phyloP scores from a whole-genome alignment of 2,797 vertebrate species.

The Coracias cyanogaster region DNA sequence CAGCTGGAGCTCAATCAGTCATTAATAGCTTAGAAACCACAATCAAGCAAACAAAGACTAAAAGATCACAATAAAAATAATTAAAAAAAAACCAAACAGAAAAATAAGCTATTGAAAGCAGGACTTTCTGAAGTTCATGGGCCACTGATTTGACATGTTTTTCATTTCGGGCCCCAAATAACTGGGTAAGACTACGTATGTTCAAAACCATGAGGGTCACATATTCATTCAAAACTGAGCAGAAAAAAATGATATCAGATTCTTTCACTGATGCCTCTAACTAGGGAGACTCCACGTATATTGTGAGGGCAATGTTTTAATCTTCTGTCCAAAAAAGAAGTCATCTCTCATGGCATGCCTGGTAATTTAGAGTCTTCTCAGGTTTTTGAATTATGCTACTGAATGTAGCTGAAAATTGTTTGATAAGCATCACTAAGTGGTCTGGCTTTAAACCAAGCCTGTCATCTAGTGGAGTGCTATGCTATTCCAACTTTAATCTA shows the following conservation, averaged over 20 bases:
- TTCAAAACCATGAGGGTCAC: neutral
- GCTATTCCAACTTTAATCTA: constrained; percentile 76
- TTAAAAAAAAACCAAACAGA: neutral
- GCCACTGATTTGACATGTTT: neutral
- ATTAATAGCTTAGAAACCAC: constrained; percentile 5
- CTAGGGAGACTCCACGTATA: neutral
- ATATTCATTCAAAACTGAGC: neutral
- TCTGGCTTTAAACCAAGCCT: constrained; percentile 78
- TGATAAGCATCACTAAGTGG: constrained; percentile 70
- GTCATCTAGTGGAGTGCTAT: constrained; percentile 75
- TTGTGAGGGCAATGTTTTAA: neutral
- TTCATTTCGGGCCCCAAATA: neutral
- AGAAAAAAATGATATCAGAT: neutral
- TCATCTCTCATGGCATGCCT: neutral
- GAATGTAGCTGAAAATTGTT: constrained; percentile 62
- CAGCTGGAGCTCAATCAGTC: neutral
- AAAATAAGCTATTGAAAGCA: neutral
- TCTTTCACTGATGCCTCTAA: neutral
- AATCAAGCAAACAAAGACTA: neutral
- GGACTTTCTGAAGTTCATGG: neutral
- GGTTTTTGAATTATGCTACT: constrained; percentile 71
- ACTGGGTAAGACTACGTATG: neutral
- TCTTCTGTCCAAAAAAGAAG: neutral
- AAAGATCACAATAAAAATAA: neutral
- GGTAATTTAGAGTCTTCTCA: constrained; percentile 55